phyloP scores from a whole-genome alignment of 2,797 vertebrate genomes.

The Sebastes oblongus region DNA sequence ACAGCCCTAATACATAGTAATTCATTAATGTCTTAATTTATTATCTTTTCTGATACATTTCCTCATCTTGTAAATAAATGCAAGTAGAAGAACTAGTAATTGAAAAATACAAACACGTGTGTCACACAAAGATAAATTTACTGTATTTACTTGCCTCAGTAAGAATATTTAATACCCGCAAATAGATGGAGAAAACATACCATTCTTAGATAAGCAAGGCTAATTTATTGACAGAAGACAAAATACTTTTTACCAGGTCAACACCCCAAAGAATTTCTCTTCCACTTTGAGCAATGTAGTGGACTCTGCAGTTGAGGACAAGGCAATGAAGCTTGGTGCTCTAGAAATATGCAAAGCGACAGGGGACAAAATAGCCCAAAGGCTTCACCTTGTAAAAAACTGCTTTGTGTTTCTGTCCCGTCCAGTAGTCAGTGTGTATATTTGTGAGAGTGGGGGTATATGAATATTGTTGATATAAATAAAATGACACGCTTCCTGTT shows the following conservation, averaged over 20 bases:
- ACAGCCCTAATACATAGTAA: background rate
- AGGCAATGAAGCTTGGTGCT: slow-evolving; percentile 34
- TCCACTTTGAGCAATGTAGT: slow-evolving; percentile 15
- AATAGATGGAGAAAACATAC: background rate
- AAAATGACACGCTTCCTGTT: background rate
- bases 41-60: background rate
- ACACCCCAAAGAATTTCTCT: slow-evolving; percentile 15
- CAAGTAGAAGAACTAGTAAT: background rate
- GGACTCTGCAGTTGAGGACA: slow-evolving; percentile 12
- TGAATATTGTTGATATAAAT: slow-evolving; percentile 25
- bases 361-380: slow-evolving; percentile 50
- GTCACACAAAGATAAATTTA: background rate
- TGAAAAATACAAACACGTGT: background rate
- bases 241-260: slow-evolving; percentile 43
- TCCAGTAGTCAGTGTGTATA: slow-evolving; percentile 1
- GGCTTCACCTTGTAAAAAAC: slow-evolving; percentile 49
- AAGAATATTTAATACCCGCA: background rate
- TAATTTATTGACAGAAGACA: slow-evolving; percentile 20
- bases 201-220: slow-evolving; percentile 4
- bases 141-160: background rate
- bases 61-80: background rate
- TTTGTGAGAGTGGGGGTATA: background rate
- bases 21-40: background rate
- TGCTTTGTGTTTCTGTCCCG: slow-evolving; percentile 3
- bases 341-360: slow-evolving; percentile 61